Conservation (phyloP, 2,113 vertebrate genomes). For the Strix uralensis region DNA sequence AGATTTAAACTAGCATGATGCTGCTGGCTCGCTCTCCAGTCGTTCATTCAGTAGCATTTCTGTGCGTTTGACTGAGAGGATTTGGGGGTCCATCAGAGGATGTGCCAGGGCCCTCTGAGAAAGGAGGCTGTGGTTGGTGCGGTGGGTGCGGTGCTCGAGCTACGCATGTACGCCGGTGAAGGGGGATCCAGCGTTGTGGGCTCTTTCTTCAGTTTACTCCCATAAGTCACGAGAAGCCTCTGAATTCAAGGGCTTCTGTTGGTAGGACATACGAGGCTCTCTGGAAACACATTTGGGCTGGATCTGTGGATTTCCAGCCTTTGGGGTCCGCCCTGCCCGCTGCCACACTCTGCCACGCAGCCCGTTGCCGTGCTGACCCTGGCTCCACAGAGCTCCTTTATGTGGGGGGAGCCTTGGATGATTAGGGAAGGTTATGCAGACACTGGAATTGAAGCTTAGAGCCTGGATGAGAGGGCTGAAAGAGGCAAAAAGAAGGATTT, state of each 20-base stretch:
- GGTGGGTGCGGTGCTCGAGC: background rate
- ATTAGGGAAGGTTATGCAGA: background rate
- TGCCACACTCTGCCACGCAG: fast-evolving
- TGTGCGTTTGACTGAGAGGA: background rate
- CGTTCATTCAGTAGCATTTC: background rate
- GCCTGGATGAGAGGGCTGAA: slow-evolving; percentile 46
- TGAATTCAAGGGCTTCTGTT: background rate
- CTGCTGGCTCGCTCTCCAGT: background rate
- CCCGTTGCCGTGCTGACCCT: background rate
- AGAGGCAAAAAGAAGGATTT: slow-evolving; percentile 51
- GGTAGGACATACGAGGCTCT: fast-evolving
- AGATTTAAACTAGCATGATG: background rate
- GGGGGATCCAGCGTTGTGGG: too few relatives aligned
- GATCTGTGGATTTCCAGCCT: background rate
- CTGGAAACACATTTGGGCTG: background rate
- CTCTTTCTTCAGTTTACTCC: background rate
- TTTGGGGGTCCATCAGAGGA: background rate
- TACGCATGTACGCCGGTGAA: fast-evolving
- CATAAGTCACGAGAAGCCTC: background rate
- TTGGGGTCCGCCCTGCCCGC: background rate
- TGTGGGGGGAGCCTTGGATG: background rate
- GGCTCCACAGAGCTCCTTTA: background rate
- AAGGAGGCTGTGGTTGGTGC: background rate
- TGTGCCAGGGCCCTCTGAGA: background rate
- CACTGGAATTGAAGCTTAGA: slow-evolving; percentile 31